Base-by-base conservation (phyloP, 1,140 invertebrate species). In the Drosophila tristis region DNA sequence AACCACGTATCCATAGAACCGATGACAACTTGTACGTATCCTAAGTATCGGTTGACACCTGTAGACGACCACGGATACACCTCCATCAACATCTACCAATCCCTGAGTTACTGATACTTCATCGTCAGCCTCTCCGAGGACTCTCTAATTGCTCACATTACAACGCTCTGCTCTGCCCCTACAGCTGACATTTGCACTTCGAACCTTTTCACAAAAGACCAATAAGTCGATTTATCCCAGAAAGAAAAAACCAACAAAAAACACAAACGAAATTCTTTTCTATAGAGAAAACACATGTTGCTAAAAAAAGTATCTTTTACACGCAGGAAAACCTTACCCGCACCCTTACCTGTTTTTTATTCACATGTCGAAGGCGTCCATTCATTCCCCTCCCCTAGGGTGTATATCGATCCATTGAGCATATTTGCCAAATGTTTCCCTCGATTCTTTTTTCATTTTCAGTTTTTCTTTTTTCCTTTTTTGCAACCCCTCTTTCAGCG, bases 121-220 rank as follows among this genome's bases (percentile, higher is more conserved):
- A 47, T 50, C 43, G 61, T 63, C 23, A 16, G 55, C 43, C n/a
- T 39, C 1, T 6, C 35, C 35, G 23, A 42, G 25, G 55, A 48
- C 49, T 58, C 31, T 67, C 70, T 68, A 82, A 86, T 87, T 86
- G 78, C 82, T 89, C 84, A 76, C 84, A 82, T 86, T 82, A 73
- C 82, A 78, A 39, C 31, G 45, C 13, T 31, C 23, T 47, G 48
- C 42, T 42, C 59, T 56, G 23, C 31, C 25, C 16, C 39, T 20
- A 61, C 82, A 81, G 82, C 74, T 87, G 78, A 87, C 84, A 85
- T 80, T 85, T 85, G 73, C 80, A 80, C 80, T 77, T 77, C 51
- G 51, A 54, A 50, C 16, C 47, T 26, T 26, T 13, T 16, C 35
- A 85, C 80, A 85, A 71, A 74, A 65, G 82, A 86, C 84, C 82